phyloP scores from a whole-genome alignment of 2,113 vertebrate genomes.

The Parus major region DNA sequence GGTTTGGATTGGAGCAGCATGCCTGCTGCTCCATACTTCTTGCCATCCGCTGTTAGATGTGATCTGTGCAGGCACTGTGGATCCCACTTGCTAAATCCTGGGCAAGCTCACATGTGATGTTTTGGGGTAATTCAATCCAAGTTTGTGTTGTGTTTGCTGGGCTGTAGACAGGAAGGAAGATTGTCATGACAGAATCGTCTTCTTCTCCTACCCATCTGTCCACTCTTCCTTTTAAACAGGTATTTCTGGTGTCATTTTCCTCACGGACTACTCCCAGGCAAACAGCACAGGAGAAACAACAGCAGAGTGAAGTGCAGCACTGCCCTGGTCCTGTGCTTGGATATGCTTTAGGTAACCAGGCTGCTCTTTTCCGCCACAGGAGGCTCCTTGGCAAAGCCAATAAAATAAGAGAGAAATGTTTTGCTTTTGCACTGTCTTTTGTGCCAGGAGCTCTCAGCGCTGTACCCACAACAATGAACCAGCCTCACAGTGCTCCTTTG shows the following conservation, averaged over 20 bases:
- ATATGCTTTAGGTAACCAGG: background rate
- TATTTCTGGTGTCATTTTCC: background rate
- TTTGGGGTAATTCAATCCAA: background rate
- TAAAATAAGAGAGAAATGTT: background rate
- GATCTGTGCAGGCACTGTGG: background rate
- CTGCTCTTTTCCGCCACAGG: background rate
- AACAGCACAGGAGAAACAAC: background rate
- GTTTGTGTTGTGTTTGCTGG: background rate
- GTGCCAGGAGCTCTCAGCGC: background rate
- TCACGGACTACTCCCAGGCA: fast-evolving
- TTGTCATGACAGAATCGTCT: background rate
- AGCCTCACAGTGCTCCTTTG: background rate
- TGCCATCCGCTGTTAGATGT: background rate
- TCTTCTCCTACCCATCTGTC: background rate
- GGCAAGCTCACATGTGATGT: background rate
- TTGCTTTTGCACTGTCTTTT: background rate
- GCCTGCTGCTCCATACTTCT: background rate
- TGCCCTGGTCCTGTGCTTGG: fast-evolving
- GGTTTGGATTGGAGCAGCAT: background rate
- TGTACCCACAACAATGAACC: background rate
- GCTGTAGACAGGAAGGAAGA: background rate
- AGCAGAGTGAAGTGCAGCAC: background rate
- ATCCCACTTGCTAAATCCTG: background rate
- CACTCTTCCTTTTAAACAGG: background rate
- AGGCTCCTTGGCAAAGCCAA: background rate